phyloP scores from a whole-genome alignment of 2,797 vertebrate genomes.

The Botia almorhae region DNA sequence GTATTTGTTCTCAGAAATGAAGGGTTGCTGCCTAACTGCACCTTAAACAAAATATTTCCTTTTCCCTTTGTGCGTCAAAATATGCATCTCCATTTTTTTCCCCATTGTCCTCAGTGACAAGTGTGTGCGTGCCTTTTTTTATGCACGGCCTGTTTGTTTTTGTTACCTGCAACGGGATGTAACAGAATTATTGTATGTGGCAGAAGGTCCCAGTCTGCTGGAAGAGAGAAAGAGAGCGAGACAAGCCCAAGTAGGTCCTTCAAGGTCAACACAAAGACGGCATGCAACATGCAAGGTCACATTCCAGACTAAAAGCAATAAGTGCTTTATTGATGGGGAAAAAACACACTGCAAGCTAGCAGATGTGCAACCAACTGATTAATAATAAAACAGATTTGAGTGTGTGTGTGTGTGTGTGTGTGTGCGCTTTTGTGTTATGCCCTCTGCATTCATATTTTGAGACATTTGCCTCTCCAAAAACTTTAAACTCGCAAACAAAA shows the following conservation, averaged over 20 bases:
- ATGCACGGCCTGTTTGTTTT: constrained; percentile 53
- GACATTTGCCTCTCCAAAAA: constrained; percentile 32
- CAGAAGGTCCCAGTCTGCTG: constrained; percentile 66
- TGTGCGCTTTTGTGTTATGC: constrained; percentile 24
- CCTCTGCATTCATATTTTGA: constrained; percentile 41
- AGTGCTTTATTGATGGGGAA: constrained; percentile 90
- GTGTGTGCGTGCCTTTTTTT: constrained; percentile 57
- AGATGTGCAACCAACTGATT: constrained; percentile 79
- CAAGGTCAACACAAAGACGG: constrained; percentile 84
- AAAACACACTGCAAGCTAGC: constrained; percentile 70
- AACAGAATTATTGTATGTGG: constrained; percentile 71
- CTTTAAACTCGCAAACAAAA: constrained; percentile 40
- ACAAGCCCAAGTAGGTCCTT: constrained; percentile 79
- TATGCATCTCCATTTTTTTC: constrained; percentile 76
- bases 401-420: constrained; percentile 52
- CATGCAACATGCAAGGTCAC: constrained; percentile 84
- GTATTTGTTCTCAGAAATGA: constrained; percentile 75
- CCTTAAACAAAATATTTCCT: constrained; percentile 76
- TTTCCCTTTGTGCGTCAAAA: constrained; percentile 72
- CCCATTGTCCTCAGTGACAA: constrained; percentile 70
- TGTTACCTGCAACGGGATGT: constrained; percentile 61
- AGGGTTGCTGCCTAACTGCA: constrained; percentile 74
- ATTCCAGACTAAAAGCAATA: constrained; percentile 89
- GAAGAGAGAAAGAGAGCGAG: constrained; percentile 50
- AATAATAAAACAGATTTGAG: constrained; percentile 81